A percentile compares a stretch with the other conserved stretches of the same genome.
These are phyloP conservation scores for Hirudo medicinalis DNA, from an alignment of 1,140 invertebrate genomes.

Conservation along the genomic window DNA sequence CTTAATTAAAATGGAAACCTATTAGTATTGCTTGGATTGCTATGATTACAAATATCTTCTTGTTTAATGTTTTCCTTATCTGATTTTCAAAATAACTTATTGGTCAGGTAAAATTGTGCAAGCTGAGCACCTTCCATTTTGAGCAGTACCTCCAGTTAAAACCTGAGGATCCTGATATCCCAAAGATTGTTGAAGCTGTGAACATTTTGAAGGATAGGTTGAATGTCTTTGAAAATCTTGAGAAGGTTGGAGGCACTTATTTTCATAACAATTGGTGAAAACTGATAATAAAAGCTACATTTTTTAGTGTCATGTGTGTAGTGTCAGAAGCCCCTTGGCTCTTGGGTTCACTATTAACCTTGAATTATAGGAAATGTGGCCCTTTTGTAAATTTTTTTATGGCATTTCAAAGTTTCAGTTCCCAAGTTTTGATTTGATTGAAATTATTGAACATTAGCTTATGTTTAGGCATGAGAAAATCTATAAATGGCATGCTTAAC, in stretches of 20 bases:
- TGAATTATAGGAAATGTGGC: no score
- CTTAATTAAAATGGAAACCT: not conserved
- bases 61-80: not conserved
- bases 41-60: no score
- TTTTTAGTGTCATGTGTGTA: no score
- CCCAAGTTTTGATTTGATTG: no score
- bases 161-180: slow-evolving; percentile 26
- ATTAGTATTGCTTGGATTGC: not conserved
- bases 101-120: slow-evolving; percentile 22
- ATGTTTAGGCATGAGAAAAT: no score
- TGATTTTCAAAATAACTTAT: not conserved
- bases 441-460: no score
- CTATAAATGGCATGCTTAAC: no score
- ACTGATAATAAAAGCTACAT: not conserved
- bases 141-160: slow-evolving; percentile 26
- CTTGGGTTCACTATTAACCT: no score
- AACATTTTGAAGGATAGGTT: slow-evolving; percentile 23
- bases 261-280: not conserved
- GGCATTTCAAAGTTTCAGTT: no score
- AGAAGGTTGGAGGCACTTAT: not conserved
- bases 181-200: slow-evolving; percentile 26
- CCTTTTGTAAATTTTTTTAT: no score
- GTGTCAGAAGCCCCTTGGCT: no score
- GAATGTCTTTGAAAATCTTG: slow-evolving; percentile 10
- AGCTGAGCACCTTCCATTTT: slow-evolving; percentile 29